Base-by-base conservation (phyloP, 2,797 vertebrate species). In the Lycodopsis pacificus region DNA sequence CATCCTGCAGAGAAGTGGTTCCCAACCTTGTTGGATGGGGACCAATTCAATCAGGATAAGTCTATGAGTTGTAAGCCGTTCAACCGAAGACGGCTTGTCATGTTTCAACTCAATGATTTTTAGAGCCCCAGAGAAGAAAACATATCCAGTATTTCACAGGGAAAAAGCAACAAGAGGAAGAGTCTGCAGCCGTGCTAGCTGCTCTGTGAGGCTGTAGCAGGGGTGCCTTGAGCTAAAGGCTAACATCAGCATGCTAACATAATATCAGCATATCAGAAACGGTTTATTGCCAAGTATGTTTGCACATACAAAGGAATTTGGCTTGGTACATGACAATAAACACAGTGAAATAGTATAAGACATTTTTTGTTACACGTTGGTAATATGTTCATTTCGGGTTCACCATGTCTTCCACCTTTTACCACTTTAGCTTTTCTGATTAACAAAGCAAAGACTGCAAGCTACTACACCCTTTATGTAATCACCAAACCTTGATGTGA, bases 401-500 rank as follows among this genome's bases (percentile, higher is more conserved):
- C 25, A 25, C 25, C 1, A 19, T 51, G 14, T 44, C 54, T 67
- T 30, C 9, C 1, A 25, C 4, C 12, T 7, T n/a, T 65, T n/a
- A 4, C 3, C 11, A 40, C 36, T 14, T 30, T 7, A 61, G 17
- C 12, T 38, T 71, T 30, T 44, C 49, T 62, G 36, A 30, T 12
- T 7, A 65, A 77, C 56, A 74, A 71, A 79, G 1, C 7, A 19
- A 14, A 20, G 34, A 13, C 56, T 3, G 8, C 48, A 2, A 17
- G 22, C 27, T 2, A 19, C 27, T 40, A 4, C 76, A 40, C 72
- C 70, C 57, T 75, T 58, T 56, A 48, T 69, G 56, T 49, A 30
- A 14, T 14, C 11, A 65, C 67, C 71, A 71, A 76, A 61, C 71
- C 64, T 58, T 27, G 6, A 71, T 77, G 68, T 68, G 19, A 64